phyloP scores from a whole-genome alignment of 2,888 invertebrate species.

The Tetragonula carbonaria region DNA sequence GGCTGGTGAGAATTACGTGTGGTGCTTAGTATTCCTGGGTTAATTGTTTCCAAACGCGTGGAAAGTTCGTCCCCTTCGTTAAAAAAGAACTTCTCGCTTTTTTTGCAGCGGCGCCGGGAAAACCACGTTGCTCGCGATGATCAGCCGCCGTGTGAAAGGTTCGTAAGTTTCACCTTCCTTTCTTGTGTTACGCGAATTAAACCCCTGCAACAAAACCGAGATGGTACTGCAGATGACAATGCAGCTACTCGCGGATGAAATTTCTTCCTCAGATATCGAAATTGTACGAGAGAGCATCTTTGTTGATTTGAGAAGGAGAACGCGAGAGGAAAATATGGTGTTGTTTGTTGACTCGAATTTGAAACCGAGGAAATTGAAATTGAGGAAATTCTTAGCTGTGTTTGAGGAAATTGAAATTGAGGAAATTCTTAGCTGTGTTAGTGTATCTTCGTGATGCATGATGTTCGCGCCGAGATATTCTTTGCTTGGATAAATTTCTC shows the following conservation, averaged over 20 bases:
- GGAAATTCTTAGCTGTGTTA: too few relatives aligned
- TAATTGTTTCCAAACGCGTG: constrained; percentile 29
- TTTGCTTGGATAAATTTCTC: background rate
- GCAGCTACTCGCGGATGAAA: background rate
- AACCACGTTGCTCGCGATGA: constrained; percentile 90
- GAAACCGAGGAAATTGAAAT: too few relatives aligned
- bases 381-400: too few relatives aligned
- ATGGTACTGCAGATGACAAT: background rate
- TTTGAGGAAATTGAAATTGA: too few relatives aligned
- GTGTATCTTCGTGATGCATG: background rate
- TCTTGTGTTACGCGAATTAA: background rate
- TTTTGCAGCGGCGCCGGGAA: constrained; percentile 90
- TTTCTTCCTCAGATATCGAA: background rate
- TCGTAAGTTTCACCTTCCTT: background rate
- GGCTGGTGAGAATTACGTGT: constrained; percentile 18
- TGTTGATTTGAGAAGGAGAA: too few relatives aligned
- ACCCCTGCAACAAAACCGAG: background rate
- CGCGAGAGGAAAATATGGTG: too few relatives aligned
- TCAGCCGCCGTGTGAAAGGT: constrained; percentile 89
- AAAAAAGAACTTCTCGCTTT: constrained; percentile 39
- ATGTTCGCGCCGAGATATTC: background rate
- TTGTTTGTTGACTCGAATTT: too few relatives aligned
- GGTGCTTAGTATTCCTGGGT: constrained; percentile 43
- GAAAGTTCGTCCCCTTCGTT: constrained; percentile 11
- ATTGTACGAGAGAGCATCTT: background rate